phyloP scores from a whole-genome alignment of 2,888 invertebrate genomes.

The Rugalucina vietnamica region DNA sequence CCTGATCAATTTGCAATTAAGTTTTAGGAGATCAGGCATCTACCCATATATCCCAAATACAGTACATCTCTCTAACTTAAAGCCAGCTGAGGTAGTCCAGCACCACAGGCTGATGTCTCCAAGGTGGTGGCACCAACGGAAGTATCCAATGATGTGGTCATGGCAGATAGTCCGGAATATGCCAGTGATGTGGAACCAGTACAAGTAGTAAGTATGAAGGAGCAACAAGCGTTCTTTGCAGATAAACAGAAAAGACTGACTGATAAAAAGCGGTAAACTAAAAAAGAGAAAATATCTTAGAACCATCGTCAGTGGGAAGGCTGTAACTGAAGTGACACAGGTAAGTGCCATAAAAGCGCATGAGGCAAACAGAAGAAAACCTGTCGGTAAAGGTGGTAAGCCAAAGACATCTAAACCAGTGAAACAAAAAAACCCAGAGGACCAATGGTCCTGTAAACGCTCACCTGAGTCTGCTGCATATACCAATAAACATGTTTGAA shows the following conservation, averaged over 20 bases:
- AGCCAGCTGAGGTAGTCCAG: too few relatives aligned
- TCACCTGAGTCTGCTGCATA: too few relatives aligned
- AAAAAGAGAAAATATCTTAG: conserved; percentile 12
- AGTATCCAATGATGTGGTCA: too few relatives aligned
- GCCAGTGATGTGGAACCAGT: too few relatives aligned
- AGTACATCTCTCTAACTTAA: too few relatives aligned
- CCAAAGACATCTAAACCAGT: neutral
- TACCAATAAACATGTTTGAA: too few relatives aligned
- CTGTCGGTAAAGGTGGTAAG: neutral
- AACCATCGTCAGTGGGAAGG: conserved; percentile 22
- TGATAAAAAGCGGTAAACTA: neutral
- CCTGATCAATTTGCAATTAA: conserved; percentile 37
- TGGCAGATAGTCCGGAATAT: too few relatives aligned
- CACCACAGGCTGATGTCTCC: too few relatives aligned
- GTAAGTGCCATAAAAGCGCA: neutral
- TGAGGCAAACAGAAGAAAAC: neutral
- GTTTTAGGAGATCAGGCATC: conserved; percentile 50
- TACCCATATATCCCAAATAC: conserved; percentile 43
- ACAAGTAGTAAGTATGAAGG: neutral
- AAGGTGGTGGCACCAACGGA: too few relatives aligned
- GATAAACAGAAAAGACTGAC: neutral
- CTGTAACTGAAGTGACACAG: conserved; percentile 7
- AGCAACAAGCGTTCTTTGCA: too few relatives aligned
- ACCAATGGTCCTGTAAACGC: too few relatives aligned
- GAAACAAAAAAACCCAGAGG: too few relatives aligned